Conservation (phyloP, 2,888 invertebrate species). For the Phragmatobia fuliginosa region DNA sequence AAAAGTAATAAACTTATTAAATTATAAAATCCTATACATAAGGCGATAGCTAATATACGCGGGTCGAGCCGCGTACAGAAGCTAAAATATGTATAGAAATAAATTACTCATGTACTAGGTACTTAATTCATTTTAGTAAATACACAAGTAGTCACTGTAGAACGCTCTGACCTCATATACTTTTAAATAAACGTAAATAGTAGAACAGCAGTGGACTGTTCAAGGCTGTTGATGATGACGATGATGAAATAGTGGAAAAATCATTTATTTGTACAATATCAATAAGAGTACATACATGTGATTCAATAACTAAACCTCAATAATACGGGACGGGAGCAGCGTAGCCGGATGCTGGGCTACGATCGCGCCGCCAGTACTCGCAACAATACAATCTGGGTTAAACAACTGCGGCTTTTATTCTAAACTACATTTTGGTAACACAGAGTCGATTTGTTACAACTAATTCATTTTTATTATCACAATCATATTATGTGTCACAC, state of each 20-base stretch:
- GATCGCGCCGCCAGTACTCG: constrained; percentile 47
- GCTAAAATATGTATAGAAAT: too few relatives aligned
- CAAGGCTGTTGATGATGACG: too few relatives aligned
- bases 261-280: background rate
- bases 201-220: too few relatives aligned
- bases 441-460: background rate
- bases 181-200: background rate
- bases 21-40: too few relatives aligned
- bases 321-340: constrained; percentile 48
- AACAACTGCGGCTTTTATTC: background rate
- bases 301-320: constrained; percentile 35
- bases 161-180: background rate
- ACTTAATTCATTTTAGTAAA: too few relatives aligned
- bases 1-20: too few relatives aligned
- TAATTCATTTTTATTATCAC: constrained; percentile 3
- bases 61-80: too few relatives aligned
- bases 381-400: constrained; percentile 14
- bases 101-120: too few relatives aligned
- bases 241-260: too few relatives aligned
- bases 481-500: background rate
- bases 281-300: constrained; percentile 19
- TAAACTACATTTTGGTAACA: background rate
- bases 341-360: constrained; percentile 50
- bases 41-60: too few relatives aligned
- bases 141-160: too few relatives aligned